phyloP scores from a whole-genome alignment of 1,140 invertebrate genomes.

The Penaeus japonicus region DNA sequence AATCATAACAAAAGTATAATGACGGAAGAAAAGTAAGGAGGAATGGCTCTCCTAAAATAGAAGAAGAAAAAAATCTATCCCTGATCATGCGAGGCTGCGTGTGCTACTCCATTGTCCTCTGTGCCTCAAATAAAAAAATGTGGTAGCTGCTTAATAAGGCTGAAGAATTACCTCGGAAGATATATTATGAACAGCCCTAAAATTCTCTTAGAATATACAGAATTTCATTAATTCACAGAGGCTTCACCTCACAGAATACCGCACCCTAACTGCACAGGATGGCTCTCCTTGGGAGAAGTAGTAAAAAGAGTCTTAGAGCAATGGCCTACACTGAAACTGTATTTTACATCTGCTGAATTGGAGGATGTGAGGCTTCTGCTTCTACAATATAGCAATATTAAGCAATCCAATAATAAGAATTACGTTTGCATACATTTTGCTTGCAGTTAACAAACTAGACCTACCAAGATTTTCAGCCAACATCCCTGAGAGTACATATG shows the following conservation, averaged over 20 bases:
- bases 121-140: conserved; percentile 28
- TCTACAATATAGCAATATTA: conserved; percentile 10
- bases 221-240: conserved; percentile 48
- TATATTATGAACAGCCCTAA: conserved; percentile 34
- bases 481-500: background rate
- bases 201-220: conserved; percentile 15
- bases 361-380: conserved; percentile 23
- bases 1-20: conserved; percentile 49
- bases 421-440: background rate
- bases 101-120: conserved; percentile 30
- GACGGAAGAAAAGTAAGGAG: conserved; percentile 36
- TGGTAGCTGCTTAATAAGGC: conserved; percentile 21
- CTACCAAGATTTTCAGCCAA: background rate
- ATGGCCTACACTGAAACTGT: conserved; percentile 37
- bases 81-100: conserved; percentile 40
- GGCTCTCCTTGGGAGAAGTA: conserved; percentile 42
- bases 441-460: background rate
- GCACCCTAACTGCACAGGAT: conserved; percentile 22
- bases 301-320: conserved; percentile 46
- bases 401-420: background rate
- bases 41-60: conserved; percentile 34
- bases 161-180: conserved; percentile 26
- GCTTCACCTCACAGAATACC: conserved; percentile 4
- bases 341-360: conserved; percentile 39
- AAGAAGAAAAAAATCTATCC: conserved; percentile 9